These are phyloP conservation scores for Malthinus flaveolus DNA, from an alignment of 2,888 invertebrate genomes.

Conservation along the genomic window DNA sequence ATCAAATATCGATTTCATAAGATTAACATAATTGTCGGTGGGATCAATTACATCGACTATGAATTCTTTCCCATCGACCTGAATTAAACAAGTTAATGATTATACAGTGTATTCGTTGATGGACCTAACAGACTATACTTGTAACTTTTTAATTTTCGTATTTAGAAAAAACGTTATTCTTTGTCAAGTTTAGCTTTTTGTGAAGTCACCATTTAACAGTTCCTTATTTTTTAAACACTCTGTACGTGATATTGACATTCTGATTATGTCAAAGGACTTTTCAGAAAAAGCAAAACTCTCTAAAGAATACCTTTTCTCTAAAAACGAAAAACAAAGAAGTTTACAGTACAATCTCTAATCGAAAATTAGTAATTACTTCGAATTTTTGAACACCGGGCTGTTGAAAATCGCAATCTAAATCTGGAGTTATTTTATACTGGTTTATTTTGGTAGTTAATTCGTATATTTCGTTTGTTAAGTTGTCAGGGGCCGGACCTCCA, in stretches of 20 bases:
- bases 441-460: conserved; percentile 76
- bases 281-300: no score
- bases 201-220: no score
- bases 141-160: no score
- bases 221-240: no score
- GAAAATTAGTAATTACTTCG: conserved; percentile 54
- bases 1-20: conserved; percentile 98
- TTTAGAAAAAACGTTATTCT: no score
- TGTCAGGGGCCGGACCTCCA: conserved; percentile 95
- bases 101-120: background rate
- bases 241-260: no score
- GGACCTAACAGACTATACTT: background rate
- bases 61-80: conserved; percentile 74
- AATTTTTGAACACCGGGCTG: conserved; percentile 70
- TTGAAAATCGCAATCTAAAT: conserved; percentile 75
- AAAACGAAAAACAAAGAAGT: background rate
- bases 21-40: conserved; percentile 81
- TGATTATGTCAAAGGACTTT: no score
- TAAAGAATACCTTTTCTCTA: no score
- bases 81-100: conserved; percentile 39
- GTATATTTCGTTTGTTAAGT: conserved; percentile 86
- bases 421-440: conserved; percentile 79
- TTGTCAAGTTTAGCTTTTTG: no score
- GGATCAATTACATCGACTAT: conserved; percentile 89
- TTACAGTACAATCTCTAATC: background rate